These are phyloP conservation scores for Oxystoma pomonae DNA, from an alignment of 2,888 invertebrate species.

Conservation along the genomic window DNA sequence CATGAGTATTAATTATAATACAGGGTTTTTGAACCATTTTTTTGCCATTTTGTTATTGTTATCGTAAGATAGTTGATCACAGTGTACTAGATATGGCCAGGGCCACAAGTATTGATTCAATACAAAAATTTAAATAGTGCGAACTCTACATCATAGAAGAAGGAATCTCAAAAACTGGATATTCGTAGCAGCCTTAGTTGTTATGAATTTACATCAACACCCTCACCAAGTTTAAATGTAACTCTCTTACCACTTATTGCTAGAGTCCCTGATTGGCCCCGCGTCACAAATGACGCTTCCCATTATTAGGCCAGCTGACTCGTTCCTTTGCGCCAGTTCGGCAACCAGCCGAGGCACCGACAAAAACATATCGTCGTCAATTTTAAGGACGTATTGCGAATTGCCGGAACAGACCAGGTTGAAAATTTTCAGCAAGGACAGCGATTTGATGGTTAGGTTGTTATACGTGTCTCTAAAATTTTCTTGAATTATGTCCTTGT, in stretches of 20 bases:
- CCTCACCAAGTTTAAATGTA: too few species aligned
- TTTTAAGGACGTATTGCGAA: constrained; percentile 67
- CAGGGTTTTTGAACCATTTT: too few species aligned
- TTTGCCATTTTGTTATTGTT: too few species aligned
- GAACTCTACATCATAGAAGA: too few species aligned
- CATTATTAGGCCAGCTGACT: constrained; percentile 54
- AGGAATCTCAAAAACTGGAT: too few species aligned
- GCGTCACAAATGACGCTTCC: constrained; percentile 79
- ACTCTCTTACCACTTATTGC: constrained; percentile 69
- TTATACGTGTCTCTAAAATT: constrained; percentile 80
- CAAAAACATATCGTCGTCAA: constrained; percentile 84
- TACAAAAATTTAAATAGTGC: too few species aligned
- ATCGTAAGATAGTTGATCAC: too few species aligned
- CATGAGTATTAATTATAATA: too few species aligned
- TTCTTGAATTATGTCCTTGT: constrained; percentile 79
- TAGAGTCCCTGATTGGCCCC: constrained; percentile 66
- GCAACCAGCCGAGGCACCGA: constrained; percentile 52
- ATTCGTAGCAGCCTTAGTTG: too few species aligned
- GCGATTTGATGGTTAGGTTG: constrained; percentile 80
- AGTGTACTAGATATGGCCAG: too few species aligned
- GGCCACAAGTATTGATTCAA: too few species aligned
- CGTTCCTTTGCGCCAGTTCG: constrained; percentile 31
- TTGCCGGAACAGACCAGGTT: constrained; percentile 59
- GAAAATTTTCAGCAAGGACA: constrained; percentile 81
- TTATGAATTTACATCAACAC: too few species aligned